Evolutionary conservation across 2,797 vertebrate species (phyloP).

Genomic region (Gymnothorax javanicus): DNA sequence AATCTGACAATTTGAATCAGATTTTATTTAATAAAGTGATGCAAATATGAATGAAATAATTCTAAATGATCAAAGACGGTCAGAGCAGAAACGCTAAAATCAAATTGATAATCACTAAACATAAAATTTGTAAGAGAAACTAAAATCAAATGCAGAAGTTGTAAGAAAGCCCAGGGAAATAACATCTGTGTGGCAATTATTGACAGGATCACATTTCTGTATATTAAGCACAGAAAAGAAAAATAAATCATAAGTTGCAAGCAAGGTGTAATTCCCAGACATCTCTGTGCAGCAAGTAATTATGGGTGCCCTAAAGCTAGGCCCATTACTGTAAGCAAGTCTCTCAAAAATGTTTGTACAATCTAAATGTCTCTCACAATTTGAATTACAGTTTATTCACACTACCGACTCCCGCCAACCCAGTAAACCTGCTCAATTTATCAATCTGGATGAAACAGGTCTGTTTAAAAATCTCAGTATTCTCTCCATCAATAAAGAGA

Average conservation of each 20-base stretch:
- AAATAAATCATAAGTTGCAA: background rate
- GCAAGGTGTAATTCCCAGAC: background rate
- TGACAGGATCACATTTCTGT: background rate
- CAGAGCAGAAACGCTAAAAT: too few relatives aligned
- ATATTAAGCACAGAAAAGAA: background rate
- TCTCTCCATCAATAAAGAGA: conserved; percentile 66
- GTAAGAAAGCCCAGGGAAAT: background rate
- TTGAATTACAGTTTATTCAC: conserved; percentile 32
- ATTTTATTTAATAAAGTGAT: too few relatives aligned
- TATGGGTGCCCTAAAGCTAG: conserved; percentile 7
- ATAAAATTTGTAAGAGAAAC: too few relatives aligned
- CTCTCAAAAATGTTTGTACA: conserved; percentile 29
- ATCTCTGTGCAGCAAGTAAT: background rate
- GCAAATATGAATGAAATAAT: too few relatives aligned
- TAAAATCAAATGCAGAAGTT: background rate
- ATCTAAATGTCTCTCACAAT: conserved; percentile 28
- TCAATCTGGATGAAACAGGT: conserved; percentile 53
- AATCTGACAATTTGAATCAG: too few relatives aligned
- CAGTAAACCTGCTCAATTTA: conserved; percentile 51
- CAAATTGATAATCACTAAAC: too few relatives aligned
- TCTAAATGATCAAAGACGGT: too few relatives aligned
- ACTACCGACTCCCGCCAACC: conserved; percentile 14
- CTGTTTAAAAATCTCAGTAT: conserved; percentile 48
- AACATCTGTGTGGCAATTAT: background rate
- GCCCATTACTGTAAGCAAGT: conserved; percentile 11